Evolutionary conservation across 2,888 invertebrate genomes (phyloP).

Genomic region (Fissipunctia ypsillon): DNA sequence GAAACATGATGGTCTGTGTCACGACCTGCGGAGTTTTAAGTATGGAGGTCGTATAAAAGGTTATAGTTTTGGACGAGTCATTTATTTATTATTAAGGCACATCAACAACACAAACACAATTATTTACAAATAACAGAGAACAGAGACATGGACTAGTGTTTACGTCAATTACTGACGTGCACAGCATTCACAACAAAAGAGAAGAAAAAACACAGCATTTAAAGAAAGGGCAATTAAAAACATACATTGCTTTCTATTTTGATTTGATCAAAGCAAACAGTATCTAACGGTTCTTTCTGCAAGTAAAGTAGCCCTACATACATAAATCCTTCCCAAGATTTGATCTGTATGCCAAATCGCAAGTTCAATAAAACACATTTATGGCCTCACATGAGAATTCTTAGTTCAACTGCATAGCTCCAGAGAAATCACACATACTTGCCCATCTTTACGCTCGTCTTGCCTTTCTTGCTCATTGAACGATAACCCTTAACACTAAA

Average conservation of each 20-base stretch:
- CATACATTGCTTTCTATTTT: neutral
- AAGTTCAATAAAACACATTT: constrained; percentile 33
- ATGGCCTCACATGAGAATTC: constrained; percentile 31
- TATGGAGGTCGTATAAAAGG: neutral
- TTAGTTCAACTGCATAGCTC: constrained; percentile 32
- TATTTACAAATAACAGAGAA: no score
- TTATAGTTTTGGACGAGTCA: neutral
- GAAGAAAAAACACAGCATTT: no score
- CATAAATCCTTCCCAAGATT: constrained; percentile 19
- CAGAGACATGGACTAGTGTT: no score
- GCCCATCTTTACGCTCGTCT: constrained; percentile 36
- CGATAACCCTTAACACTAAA: constrained; percentile 71
- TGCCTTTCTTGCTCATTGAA: constrained; percentile 47
- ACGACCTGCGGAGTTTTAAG: constrained; percentile 36
- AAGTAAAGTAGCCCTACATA: neutral
- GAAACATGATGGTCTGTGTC: constrained; percentile 19
- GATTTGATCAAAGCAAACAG: neutral
- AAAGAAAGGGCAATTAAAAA: neutral
- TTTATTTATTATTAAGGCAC: no score
- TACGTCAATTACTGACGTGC: no score
- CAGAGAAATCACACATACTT: constrained; percentile 52
- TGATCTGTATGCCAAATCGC: constrained; percentile 28
- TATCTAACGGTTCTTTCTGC: neutral
- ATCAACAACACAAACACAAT: no score
- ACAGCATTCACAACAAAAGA: no score